These are phyloP conservation scores for Thumatha senex DNA, from an alignment of 2,888 invertebrate genomes.

Conservation along the genomic window DNA sequence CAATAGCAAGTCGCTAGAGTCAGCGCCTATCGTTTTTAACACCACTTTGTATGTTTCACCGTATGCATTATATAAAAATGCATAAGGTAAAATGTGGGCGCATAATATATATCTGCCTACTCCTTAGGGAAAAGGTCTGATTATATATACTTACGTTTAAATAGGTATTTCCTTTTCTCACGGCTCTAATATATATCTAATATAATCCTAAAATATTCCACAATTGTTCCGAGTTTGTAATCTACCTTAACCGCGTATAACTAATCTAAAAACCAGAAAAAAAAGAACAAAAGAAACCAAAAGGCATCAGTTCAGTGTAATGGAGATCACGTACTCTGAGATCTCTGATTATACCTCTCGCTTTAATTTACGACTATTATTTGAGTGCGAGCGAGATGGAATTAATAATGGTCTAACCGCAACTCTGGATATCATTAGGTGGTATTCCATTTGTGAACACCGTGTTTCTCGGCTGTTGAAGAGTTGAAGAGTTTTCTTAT, in stretches of 20 bases:
- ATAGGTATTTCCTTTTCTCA: slow-evolving; percentile 15
- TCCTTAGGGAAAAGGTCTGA: too few species aligned
- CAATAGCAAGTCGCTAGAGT: too few species aligned
- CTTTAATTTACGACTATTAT: slow-evolving; percentile 60
- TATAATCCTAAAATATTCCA: slow-evolving; percentile 31
- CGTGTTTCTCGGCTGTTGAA: slow-evolving; percentile 30
- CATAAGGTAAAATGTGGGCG: too few species aligned
- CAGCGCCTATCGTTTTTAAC: too few species aligned
- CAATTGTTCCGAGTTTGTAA: slow-evolving; percentile 46
- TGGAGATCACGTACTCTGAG: slow-evolving; percentile 78
- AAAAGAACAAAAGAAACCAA: slow-evolving; percentile 70
- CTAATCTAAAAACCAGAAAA: slow-evolving; percentile 65
- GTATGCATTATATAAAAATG: too few species aligned
- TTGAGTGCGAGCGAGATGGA: slow-evolving; percentile 67
- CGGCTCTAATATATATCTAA: slow-evolving; percentile 17
- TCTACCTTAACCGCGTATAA: slow-evolving; percentile 59
- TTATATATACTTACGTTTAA: too few species aligned
- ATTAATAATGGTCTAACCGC: slow-evolving; percentile 77
- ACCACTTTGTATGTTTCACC: too few species aligned
- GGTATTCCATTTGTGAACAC: slow-evolving; percentile 63
- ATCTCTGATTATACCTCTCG: slow-evolving; percentile 67
- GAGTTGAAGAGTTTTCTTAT: slow-evolving; percentile 17
- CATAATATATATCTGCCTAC: too few species aligned
- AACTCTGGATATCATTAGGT: slow-evolving; percentile 73
- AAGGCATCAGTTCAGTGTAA: slow-evolving; percentile 72